Conservation (phyloP, 2,113 vertebrate genomes). For the Prunella himalayana region DNA sequence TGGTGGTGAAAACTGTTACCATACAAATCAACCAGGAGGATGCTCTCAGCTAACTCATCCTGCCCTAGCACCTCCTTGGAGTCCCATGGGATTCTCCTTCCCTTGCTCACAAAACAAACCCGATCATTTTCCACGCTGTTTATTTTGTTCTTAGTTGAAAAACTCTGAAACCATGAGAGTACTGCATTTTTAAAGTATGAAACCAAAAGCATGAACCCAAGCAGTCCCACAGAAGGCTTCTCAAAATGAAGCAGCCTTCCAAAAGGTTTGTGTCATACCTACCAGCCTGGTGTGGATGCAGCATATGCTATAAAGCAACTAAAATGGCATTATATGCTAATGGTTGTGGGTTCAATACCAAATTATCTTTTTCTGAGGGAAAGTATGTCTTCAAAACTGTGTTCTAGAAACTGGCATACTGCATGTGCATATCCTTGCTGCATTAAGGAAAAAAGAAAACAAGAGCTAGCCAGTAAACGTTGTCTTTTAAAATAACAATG, state of each 20-base stretch:
- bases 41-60: not conserved
- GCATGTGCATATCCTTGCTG: not conserved
- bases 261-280: not conserved
- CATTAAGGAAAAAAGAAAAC: not conserved
- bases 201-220: not conserved
- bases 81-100: not conserved
- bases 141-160: not conserved
- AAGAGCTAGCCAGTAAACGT: not conserved
- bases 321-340: not conserved
- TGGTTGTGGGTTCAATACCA: not conserved
- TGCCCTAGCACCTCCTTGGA: not conserved
- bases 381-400: not conserved
- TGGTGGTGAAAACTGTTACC: not conserved
- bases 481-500: not conserved
- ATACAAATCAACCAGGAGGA: accelerated
- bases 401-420: not conserved
- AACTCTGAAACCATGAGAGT: not conserved
- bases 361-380: not conserved
- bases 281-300: not conserved
- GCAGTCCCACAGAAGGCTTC: not conserved
- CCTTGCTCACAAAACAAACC: not conserved
- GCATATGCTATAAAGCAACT: not conserved
- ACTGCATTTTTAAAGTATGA: not conserved
- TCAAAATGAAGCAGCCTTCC: not conserved
- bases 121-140: not conserved